Percentiles rank a stretch among this genome's conserved stretches.
Conservation (phyloP, 2,888 invertebrate genomes). For the Caenorhabditis sp. region DNA sequence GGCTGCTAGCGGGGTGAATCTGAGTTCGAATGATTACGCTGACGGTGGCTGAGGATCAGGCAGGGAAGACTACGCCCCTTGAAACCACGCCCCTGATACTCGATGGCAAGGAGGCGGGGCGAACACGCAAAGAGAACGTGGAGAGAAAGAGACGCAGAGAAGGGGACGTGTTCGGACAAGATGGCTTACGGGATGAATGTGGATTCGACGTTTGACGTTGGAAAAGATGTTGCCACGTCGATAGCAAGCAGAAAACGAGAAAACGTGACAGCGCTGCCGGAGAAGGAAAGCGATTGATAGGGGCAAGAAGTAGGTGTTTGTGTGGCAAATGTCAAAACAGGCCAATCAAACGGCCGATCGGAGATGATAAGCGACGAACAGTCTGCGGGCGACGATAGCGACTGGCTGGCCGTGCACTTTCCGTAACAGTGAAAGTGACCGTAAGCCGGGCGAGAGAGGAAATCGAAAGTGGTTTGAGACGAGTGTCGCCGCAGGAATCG, state of each 20-base stretch:
- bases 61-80: neutral
- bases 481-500: neutral
- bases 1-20: slow-evolving; percentile 9
- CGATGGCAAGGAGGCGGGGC: slow-evolving; percentile 16
- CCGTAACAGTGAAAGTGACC: slow-evolving; percentile 9
- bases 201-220: slow-evolving; percentile 1
- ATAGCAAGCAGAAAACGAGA: neutral
- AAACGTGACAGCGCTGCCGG: neutral
- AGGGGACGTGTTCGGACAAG: slow-evolving; percentile 8
- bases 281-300: too few relatives aligned
- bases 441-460: neutral
- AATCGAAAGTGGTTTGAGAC: slow-evolving; percentile 1
- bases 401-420: slow-evolving; percentile 8
- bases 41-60: slow-evolving; percentile 11
- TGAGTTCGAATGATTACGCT: slow-evolving; percentile 27
- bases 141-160: slow-evolving; percentile 9
- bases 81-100: slow-evolving; percentile 1
- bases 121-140: neutral
- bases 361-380: neutral
- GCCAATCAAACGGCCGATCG: neutral
- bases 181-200: slow-evolving; percentile 13
- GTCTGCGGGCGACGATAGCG: neutral
- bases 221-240: neutral
- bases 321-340: slow-evolving; percentile 20
- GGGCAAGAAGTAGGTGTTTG: slow-evolving; percentile 8